phyloP scores from a whole-genome alignment of 2,797 vertebrate species.

The Meda fulgida region DNA sequence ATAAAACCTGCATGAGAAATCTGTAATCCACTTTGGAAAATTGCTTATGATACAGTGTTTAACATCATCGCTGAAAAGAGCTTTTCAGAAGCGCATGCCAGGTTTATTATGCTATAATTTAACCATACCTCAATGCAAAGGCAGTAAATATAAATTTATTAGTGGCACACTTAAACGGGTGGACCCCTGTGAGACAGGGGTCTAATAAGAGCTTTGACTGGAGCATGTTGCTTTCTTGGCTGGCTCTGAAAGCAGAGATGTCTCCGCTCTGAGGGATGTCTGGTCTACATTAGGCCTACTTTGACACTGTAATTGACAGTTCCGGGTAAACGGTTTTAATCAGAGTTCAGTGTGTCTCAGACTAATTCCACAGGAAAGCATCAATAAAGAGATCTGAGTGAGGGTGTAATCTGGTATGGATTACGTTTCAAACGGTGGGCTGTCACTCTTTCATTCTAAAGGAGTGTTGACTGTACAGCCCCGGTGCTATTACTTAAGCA shows the following conservation, averaged over 20 bases:
- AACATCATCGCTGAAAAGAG: conserved; percentile 81
- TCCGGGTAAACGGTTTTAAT: conserved; percentile 87
- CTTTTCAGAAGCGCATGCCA: conserved; percentile 79
- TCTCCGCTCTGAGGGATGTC: conserved; percentile 83
- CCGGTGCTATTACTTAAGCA: conserved; percentile 71
- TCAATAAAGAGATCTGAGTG: conserved; percentile 85
- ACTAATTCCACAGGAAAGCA: conserved; percentile 86
- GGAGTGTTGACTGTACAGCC: conserved; percentile 61
- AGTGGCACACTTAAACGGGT: conserved; percentile 76
- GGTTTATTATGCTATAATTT: conserved; percentile 90
- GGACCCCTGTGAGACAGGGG: conserved; percentile 33
- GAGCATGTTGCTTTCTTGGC: conserved; percentile 78
- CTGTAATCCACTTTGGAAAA: conserved; percentile 88
- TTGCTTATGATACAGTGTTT: conserved; percentile 83
- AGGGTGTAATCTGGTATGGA: conserved; percentile 83
- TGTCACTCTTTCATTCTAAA: conserved; percentile 44
- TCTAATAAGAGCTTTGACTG: conserved; percentile 60
- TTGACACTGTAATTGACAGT: conserved; percentile 87
- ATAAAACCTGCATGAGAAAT: conserved; percentile 86
- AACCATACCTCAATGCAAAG: conserved; percentile 89
- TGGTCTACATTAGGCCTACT: conserved; percentile 84
- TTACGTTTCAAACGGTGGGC: conserved; percentile 60
- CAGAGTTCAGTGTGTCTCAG: conserved; percentile 85
- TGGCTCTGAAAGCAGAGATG: conserved; percentile 82
- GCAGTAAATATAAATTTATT: conserved; percentile 85